Evolutionary conservation across 1,140 invertebrate genomes (phyloP), one percentile per base, ranked within the genome.

Genomic region (Rhopalosiphum maidis): DNA sequence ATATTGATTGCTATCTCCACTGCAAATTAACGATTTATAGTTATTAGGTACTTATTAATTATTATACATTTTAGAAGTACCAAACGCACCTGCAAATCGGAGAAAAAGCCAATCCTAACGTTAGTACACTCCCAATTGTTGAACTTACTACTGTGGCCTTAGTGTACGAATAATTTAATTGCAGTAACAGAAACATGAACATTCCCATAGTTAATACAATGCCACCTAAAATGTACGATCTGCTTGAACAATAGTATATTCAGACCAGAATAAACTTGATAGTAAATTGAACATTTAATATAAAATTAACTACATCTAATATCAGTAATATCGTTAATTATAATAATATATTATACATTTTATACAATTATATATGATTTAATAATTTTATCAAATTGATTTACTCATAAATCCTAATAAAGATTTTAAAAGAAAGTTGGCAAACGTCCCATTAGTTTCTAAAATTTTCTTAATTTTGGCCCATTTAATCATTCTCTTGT

Each of bases 51-150:
- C 41, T 41, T 51, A 51, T 51, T 51, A 21, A 18, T 18, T 18
- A 51, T 15, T 51, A 3, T 18, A 68, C n/a, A 18, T 77, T 41
- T 41, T 77, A n/a, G 11, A n/a, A n/a, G n/a, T 77, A n/a, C 30
- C 2, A 54, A 35, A 89, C 51, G 1, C n/a, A 93, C 77, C 92
- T 82, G 21, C 41, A 90, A 55, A 96, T 96, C 83, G 95, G 95
- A 94, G 96, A 97, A 94, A 97, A 97, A 43, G 97, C 96, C 90
- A 97, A 95, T 43, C 97, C 96, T 88, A 97, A 95, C 5, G 96
- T 96, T 41, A 97, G 95, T 94, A 97, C 95, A 30, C 96, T 94
- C 21, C 96, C 97, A 93, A 97, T 95, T 82, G 96, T 92, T 51
- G 95, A 96, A 94, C 97, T 96, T 54, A 97, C 95, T 22, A 96